phyloP scores from a whole-genome alignment of 1,140 invertebrate genomes.

The Marisa cornuarietis region DNA sequence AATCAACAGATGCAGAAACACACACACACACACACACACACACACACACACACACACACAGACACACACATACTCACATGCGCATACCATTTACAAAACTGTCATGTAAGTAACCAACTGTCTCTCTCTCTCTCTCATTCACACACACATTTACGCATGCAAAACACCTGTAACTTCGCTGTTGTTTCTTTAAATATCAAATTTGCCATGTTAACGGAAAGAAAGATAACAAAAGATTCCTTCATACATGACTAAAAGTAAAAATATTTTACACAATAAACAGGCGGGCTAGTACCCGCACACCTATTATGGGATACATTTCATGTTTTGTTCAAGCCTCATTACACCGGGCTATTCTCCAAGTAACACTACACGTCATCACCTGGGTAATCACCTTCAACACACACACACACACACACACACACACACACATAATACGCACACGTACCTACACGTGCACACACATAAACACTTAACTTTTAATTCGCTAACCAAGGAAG shows the following conservation, averaged over 20 bases:
- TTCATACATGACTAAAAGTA: no score
- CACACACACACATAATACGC: background rate
- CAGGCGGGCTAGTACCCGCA: background rate
- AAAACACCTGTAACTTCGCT: background rate
- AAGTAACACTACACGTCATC: background rate
- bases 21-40: constrained; percentile 1
- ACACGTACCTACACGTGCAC: background rate
- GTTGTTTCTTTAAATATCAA: background rate
- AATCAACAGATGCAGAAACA: no score
- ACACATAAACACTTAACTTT: background rate
- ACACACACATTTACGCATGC: background rate
- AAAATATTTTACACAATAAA: background rate
- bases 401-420: background rate
- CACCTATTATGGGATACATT: no score
- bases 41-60: background rate
- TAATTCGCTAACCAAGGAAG: no score
- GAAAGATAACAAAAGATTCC: background rate
- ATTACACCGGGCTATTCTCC: no score
- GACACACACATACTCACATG: no score
- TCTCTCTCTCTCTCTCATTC: no score
- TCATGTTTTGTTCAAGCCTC: no score
- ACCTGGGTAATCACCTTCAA: no score
- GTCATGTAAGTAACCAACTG: no score
- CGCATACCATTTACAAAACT: background rate
- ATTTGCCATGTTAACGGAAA: background rate